Conservation (phyloP, 2,113 vertebrate species). For the Peromyscus leucopus region DNA sequence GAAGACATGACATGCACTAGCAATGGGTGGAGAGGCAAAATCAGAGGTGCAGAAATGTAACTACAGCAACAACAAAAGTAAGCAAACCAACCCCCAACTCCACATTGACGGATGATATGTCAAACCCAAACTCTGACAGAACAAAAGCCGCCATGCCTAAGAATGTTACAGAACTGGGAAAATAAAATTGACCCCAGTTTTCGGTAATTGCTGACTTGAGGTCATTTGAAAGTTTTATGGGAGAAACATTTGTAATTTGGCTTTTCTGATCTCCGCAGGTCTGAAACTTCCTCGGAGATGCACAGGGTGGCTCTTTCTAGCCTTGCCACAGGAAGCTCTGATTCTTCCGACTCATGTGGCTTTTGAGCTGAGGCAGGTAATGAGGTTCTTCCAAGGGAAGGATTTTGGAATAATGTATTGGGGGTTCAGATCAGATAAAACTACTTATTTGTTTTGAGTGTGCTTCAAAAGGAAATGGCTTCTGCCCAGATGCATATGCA, state of each 20-base stretch:
- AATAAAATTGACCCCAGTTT: constrained; percentile 21
- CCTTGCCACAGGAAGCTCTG: background rate
- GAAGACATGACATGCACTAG: background rate
- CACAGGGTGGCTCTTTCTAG: background rate
- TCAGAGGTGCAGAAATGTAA: constrained; percentile 14
- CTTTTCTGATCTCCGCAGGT: background rate
- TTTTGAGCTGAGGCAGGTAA: constrained; percentile 71
- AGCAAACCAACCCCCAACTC: background rate
- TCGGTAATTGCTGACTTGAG: background rate
- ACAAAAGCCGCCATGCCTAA: background rate
- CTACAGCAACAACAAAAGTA: background rate
- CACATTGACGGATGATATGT: background rate
- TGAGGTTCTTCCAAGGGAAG: constrained; percentile 59
- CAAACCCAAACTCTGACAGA: background rate
- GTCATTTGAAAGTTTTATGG: constrained; percentile 21
- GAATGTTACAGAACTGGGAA: background rate
- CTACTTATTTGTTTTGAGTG: constrained; percentile 74
- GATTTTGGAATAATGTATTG: constrained; percentile 71
- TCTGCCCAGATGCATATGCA: constrained; percentile 62
- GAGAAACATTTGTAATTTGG: background rate
- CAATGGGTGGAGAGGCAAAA: constrained; percentile 56
- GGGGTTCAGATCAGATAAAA: constrained; percentile 72
- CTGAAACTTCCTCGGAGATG: constrained; percentile 1
- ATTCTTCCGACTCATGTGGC: constrained; percentile 41
- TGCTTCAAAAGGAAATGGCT: constrained; percentile 73